Percentiles rank a stretch among this genome's conserved stretches.
phyloP scores from a whole-genome alignment of 2,888 invertebrate species.

The Tineola bisselliella region DNA sequence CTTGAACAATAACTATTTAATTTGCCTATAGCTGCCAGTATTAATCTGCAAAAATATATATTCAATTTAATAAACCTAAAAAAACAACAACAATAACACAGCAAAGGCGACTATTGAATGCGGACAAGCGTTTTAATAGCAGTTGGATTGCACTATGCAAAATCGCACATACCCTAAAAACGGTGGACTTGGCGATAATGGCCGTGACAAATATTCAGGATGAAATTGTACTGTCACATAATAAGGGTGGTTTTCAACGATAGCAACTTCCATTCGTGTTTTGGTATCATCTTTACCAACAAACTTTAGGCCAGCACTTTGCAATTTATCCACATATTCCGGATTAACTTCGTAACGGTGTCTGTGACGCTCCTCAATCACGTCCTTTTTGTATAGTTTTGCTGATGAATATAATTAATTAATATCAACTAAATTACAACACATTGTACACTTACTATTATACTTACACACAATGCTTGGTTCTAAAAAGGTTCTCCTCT shows the following conservation, averaged over 20 bases:
- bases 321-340: conserved; percentile 78
- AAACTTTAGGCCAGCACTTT: conserved; percentile 86
- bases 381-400: conserved; percentile 79
- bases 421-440: background rate
- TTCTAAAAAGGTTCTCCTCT: conserved; percentile 85
- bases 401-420: conserved; percentile 42
- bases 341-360: conserved; percentile 99
- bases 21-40: conserved; percentile 88
- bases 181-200: conserved; percentile 91
- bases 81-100: too few relatives aligned
- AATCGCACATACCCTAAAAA: conserved; percentile 76
- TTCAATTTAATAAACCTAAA: too few relatives aligned
- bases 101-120: too few relatives aligned
- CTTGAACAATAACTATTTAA: conserved; percentile 76
- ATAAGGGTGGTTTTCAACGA: conserved; percentile 87
- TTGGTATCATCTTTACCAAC: conserved; percentile 87
- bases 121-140: too few relatives aligned
- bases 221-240: conserved; percentile 98
- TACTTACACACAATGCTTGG: conserved; percentile 71
- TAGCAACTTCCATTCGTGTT: conserved; percentile 93
- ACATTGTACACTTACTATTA: background rate
- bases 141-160: too few relatives aligned
- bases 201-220: conserved; percentile 95
- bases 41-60: conserved; percentile 66
- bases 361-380: conserved; percentile 93